Evolutionary conservation across 2,888 invertebrate species (phyloP).

Genomic region (Adineta ricciae): DNA sequence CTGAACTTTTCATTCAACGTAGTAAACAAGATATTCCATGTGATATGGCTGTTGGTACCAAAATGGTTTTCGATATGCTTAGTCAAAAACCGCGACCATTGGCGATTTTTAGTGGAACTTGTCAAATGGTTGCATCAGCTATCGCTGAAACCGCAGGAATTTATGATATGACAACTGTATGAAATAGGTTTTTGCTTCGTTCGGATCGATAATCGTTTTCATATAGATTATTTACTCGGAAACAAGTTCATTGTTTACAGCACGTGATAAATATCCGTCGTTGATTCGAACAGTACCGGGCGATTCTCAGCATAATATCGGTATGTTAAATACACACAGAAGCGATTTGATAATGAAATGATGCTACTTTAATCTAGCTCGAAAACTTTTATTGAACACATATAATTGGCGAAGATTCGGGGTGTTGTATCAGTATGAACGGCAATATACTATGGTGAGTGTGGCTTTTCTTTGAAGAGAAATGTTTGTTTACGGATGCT

Average conservation of each 20-base stretch:
- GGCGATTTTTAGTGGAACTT: constrained; percentile 89
- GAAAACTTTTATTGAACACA: constrained; percentile 71
- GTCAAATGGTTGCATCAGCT: constrained; percentile 88
- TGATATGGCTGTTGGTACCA: constrained; percentile 47
- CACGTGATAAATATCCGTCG: constrained; percentile 66
- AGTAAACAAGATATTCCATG: constrained; percentile 39
- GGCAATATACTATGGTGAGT: constrained; percentile 2
- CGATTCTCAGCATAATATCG: constrained; percentile 62
- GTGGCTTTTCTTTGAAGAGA: neutral
- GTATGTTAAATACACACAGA: neutral
- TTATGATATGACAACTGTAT: constrained; percentile 85
- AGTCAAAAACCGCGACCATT: constrained; percentile 59
- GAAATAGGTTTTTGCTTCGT: neutral
- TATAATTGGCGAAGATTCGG: constrained; percentile 97
- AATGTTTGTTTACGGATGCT: neutral
- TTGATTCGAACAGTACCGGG: constrained; percentile 92
- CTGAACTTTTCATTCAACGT: neutral
- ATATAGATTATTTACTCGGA: constrained; percentile 81
- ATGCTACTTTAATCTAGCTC: constrained; percentile 37
- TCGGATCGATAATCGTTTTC: neutral
- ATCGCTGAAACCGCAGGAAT: constrained; percentile 91
- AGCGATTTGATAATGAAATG: neutral
- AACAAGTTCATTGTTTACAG: constrained; percentile 81
- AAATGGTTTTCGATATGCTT: constrained; percentile 48
- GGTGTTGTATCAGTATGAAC: constrained; percentile 63